Evolutionary conservation across 1,140 invertebrate species (phyloP).

Genomic region (Batillaria attramentaria): DNA sequence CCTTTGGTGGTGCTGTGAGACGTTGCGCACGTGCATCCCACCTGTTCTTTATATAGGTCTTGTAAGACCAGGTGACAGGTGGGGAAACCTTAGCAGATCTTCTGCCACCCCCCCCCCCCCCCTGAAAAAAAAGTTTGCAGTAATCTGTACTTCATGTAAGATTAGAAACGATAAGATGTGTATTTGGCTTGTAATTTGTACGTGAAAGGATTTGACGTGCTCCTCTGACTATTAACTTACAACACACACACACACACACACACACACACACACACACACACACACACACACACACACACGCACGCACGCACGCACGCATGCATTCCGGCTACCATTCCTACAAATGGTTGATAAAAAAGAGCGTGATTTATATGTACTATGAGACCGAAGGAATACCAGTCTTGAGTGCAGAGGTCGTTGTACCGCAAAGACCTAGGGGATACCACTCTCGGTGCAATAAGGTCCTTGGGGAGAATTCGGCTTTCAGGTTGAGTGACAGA

Average conservation of each 20-base stretch:
- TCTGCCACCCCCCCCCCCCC: neutral
- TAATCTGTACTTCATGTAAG: neutral
- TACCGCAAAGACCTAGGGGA: neutral
- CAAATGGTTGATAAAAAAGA: neutral
- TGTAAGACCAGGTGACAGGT: neutral
- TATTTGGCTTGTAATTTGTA: neutral
- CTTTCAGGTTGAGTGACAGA: too few species aligned
- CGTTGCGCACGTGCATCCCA: too few species aligned
- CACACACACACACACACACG: neutral
- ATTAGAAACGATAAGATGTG: neutral
- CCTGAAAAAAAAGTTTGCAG: neutral
- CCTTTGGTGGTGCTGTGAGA: too few species aligned
- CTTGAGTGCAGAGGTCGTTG: neutral
- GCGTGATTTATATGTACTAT: neutral
- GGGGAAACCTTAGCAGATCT: neutral
- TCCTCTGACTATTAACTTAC: neutral
- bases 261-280: neutral
- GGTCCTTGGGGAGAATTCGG: neutral
- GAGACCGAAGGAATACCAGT: neutral
- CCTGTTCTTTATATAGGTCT: neutral
- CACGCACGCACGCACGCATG: neutral
- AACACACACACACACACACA: neutral
- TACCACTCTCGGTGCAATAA: neutral
- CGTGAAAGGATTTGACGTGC: neutral
- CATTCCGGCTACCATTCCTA: neutral